A percentile compares a stretch with the other conserved stretches of the same genome.
These are phyloP conservation scores for Allophyes oxyacanthae DNA, from an alignment of 2,888 invertebrate genomes.

Conservation along the genomic window DNA sequence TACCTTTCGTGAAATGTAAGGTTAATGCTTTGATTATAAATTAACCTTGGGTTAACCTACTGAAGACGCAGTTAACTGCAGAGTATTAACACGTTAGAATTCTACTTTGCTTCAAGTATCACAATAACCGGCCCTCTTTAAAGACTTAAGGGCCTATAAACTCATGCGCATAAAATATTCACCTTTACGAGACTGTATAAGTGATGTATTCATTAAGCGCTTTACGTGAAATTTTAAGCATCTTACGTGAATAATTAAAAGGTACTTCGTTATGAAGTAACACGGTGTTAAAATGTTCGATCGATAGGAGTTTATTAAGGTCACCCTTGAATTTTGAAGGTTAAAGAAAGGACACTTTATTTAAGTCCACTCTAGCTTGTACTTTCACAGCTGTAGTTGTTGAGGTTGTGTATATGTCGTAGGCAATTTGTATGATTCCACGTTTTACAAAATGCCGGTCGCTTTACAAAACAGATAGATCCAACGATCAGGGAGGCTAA, in stretches of 20 bases:
- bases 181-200: slow-evolving; percentile 23
- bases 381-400: too few relatives aligned
- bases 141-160: slow-evolving; percentile 39
- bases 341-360: not conserved
- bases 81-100: slow-evolving; percentile 6
- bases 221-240: slow-evolving; percentile 41
- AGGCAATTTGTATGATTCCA: too few relatives aligned
- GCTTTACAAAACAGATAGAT: too few relatives aligned
- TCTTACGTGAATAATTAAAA: slow-evolving; percentile 47
- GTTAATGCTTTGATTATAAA: too few relatives aligned
- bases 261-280: slow-evolving; percentile 12
- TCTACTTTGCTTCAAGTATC: slow-evolving; percentile 11
- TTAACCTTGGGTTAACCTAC: too few relatives aligned
- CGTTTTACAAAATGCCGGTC: too few relatives aligned
- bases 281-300: slow-evolving; percentile 12
- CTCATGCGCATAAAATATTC: slow-evolving; percentile 41
- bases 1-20: too few relatives aligned
- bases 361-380: slow-evolving; percentile 8
- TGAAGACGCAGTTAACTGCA: too few relatives aligned
- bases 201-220: slow-evolving; percentile 48
- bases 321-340: not conserved
- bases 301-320: slow-evolving; percentile 13
- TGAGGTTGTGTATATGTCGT: too few relatives aligned
- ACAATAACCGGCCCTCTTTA: slow-evolving; percentile 23
- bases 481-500: too few relatives aligned